Percentiles rank a stretch among this genome's conserved stretches.
These are phyloP conservation scores for Eupsilia transversa DNA, from an alignment of 2,888 invertebrate genomes.

Conservation along the genomic window DNA sequence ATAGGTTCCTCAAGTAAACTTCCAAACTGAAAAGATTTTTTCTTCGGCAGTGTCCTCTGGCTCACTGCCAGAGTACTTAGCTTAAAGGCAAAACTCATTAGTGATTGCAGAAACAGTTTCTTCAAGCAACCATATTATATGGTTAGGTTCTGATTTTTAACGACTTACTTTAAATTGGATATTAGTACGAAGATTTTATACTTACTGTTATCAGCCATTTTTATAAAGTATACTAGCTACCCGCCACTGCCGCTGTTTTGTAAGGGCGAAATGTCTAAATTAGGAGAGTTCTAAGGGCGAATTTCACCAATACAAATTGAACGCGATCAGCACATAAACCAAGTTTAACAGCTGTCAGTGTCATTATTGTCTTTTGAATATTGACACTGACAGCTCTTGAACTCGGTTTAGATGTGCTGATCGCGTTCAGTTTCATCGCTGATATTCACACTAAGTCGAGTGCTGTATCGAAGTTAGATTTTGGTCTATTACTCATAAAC, in stretches of 20 bases:
- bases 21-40: conserved; percentile 44
- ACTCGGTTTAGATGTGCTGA: too few species aligned
- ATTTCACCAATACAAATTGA: too few species aligned
- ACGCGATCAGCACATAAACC: too few species aligned
- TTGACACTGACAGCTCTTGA: too few species aligned
- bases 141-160: conserved; percentile 31
- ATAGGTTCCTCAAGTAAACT: conserved; percentile 7
- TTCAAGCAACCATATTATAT: conserved; percentile 29
- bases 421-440: too few species aligned
- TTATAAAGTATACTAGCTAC: neutral
- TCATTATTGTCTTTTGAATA: too few species aligned
- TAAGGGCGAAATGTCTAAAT: neutral
- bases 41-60: conserved; percentile 41
- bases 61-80: conserved; percentile 55
- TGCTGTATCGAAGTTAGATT: neutral
- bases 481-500: neutral
- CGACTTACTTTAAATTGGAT: neutral
- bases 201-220: neutral
- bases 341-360: too few species aligned
- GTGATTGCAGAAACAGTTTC: conserved; percentile 40
- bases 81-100: conserved; percentile 57
- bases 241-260: neutral
- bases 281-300: too few species aligned
- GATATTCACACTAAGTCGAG: too few species aligned
- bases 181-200: neutral